Conservation (phyloP, 2,113 vertebrate species). For the Rynchops niger region DNA sequence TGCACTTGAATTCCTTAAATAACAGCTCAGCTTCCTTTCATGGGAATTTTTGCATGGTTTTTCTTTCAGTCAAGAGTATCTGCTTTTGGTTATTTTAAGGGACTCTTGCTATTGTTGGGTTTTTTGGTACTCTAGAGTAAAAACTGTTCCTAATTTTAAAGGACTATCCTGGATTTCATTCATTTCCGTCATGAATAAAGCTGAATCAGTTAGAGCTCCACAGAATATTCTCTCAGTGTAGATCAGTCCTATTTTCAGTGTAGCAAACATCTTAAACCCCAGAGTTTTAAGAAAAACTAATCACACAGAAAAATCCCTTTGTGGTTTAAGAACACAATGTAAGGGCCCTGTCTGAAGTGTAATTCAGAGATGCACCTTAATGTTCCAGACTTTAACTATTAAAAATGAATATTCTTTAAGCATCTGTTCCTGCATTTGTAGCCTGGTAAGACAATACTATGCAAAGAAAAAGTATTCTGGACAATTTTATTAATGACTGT, state of each 20-base stretch:
- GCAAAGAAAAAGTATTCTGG: background rate
- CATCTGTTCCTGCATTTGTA: background rate
- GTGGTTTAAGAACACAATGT: background rate
- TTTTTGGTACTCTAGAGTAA: background rate
- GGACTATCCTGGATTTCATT: background rate
- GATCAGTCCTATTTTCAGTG: background rate
- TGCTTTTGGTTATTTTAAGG: background rate
- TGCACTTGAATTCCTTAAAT: background rate
- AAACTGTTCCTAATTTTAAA: background rate
- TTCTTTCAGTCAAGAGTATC: background rate
- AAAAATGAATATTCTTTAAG: background rate
- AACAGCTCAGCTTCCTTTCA: background rate
- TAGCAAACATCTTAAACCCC: background rate
- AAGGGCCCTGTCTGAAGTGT: background rate
- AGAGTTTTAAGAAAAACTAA: background rate
- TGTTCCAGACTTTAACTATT: background rate
- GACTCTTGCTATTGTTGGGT: background rate
- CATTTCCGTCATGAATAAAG: background rate
- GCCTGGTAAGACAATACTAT: background rate
- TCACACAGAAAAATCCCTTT: background rate
- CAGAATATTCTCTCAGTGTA: background rate
- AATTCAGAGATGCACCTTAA: background rate
- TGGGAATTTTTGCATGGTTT: background rate
- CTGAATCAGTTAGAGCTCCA: background rate
- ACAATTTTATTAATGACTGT: background rate